Evolutionary conservation across 2,113 vertebrate genomes (phyloP), one percentile per base, ranked within the genome.

Genomic region (Mugil cephalus): DNA sequence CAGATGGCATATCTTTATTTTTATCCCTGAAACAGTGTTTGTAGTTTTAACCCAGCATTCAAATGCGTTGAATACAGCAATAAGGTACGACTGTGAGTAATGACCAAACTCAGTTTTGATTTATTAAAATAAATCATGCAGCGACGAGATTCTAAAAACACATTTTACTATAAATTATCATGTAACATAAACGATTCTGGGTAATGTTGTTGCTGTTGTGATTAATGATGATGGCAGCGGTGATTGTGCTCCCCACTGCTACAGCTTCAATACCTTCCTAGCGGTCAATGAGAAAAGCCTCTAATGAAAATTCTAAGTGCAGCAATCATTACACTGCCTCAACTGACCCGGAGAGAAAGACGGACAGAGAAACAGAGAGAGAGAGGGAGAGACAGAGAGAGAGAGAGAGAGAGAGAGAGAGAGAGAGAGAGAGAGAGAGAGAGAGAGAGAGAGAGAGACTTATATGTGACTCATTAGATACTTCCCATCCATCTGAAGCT

Each of bases 271-370:
- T 71, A 71, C 19, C 8, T 34, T 65, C 10, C 55, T 47, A 42
- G n/a, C 36, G 47, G 18, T 69, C 54, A 72, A 50, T 54, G 39
- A 50, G 2, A 68, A 75, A 71, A 42, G 30, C 34, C 42, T 42
- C 15, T 24, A 45, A 74, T 64, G n/a, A 77, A 67, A 67, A 56
- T 38, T 77, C 18, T 40, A 19, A 73, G 17, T 63, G 8, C 17
- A 53, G 34, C 51, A 77, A 47, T 66, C 56, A 65, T 60, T 65
- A 54, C 42, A 51, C 21, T 74, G 55, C 58, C 66, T 78, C 2
- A 62, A 12, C 17, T 66, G 48, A 68, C 42, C 54, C 39, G 53
- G 35, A 59, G 47, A 71, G 11, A 66, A 48, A 43, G 24, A 30
- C 24, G 47, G 0, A n/a, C n/a, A n/a, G n/a, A n/a, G n/a, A n/a